Base-by-base conservation (phyloP, 1,140 invertebrate species). In the Trichonephila inaurata region DNA sequence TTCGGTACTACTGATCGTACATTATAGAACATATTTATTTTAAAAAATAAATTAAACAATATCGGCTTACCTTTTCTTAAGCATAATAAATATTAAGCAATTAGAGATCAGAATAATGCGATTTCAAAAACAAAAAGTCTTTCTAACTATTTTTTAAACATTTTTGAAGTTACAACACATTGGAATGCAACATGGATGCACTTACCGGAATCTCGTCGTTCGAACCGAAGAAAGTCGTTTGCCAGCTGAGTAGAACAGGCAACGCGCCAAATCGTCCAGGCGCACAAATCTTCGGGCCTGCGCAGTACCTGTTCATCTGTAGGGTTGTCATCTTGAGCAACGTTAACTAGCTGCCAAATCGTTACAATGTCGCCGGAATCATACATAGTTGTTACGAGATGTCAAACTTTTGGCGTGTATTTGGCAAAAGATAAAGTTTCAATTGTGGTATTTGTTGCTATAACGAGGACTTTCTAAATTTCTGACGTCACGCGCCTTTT, bases 241-340 rank as follows among this genome's bases (percentile, higher is more conserved):
- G 12, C 72, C 89, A 91, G 89, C 89, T 81, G 89, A 81, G 24
- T 40, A 40, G 58, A 62, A 51, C n/a, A 40, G 21, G 72, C 89
- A 91, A 81, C 69, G 72, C 89, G 89, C 89, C 89, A 91, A 91
- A 91, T 60, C 58, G 24, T 14, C n/a, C 69, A 61, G 28, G 89
- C 72, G 89, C 69, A 81, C 19, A 61, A 91, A 62, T 58, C 19
- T 81, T 60, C 12, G 72, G 82, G 89, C 19, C 19, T 91, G 89
- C 89, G 58, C 40, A 91, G 72, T 51, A 81, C 44, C 44, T 61
- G 66, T 40, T 81, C 58, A 21, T 28, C 40, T 61, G 8, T n/a
- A 62, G 62, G 69, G 72, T 91, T 91, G 28, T 40, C 60, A 18
- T 33, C 64, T 7, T 44, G 24, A 58, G 58, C 28, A 33, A 51